Conservation (phyloP, 2,797 vertebrate genomes). For the Cottoperca gobio region DNA sequence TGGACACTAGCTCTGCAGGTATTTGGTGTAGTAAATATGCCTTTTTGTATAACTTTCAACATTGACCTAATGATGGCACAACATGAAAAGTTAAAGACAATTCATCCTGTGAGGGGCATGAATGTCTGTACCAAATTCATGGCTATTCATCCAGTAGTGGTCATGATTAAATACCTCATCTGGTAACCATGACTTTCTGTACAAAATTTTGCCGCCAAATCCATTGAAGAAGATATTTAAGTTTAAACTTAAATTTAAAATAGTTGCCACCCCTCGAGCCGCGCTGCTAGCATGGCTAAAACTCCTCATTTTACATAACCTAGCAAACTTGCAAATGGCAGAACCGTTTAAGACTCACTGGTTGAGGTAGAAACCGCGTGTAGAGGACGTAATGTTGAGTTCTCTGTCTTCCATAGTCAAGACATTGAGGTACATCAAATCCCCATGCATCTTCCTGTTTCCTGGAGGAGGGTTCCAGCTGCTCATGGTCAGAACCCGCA, state of each 20-base stretch:
- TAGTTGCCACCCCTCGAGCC: background rate
- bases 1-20: background rate
- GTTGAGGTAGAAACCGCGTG: slow-evolving; percentile 93
- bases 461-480: slow-evolving; percentile 97
- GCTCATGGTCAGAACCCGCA: slow-evolving; percentile 92
- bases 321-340: background rate
- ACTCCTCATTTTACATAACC: background rate
- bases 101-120: background rate
- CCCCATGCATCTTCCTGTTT: slow-evolving; percentile 96
- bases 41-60: no score
- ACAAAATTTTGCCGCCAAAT: background rate
- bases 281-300: background rate
- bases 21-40: no score
- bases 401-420: slow-evolving; percentile 92
- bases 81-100: background rate
- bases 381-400: slow-evolving; percentile 92
- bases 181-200: background rate
- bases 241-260: no score
- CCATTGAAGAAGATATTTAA: background rate
- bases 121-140: background rate
- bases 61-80: background rate
- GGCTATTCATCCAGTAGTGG: background rate
- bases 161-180: background rate
- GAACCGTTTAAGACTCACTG: slow-evolving; percentile 85
- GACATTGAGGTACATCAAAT: slow-evolving; percentile 93